A percentile compares a stretch with the other conserved stretches of the same genome.
Evolutionary conservation across 2,113 vertebrate species (phyloP).

Genomic region (Pao palembangensis): DNA sequence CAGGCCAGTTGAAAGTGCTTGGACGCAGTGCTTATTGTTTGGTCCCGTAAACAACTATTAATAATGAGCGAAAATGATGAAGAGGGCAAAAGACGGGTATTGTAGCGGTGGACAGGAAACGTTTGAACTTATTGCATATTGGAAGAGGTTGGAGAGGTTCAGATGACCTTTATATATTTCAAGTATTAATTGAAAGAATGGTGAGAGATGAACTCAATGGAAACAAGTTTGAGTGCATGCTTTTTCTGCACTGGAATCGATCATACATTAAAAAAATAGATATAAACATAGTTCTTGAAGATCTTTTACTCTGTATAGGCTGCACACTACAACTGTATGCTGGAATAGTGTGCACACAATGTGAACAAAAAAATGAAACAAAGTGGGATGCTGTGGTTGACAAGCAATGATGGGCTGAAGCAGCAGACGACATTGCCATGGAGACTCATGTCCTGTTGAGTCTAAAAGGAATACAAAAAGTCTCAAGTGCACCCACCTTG

Average conservation of each 20-base stretch:
- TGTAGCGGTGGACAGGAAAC: neutral
- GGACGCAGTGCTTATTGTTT: conserved; percentile 31
- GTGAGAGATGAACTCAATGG: neutral
- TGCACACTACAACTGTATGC: no score
- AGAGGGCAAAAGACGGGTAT: conserved; percentile 12
- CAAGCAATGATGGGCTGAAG: conserved; percentile 1
- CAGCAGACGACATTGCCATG: conserved; percentile 7
- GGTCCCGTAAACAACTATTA: conserved; percentile 15
- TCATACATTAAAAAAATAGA: no score
- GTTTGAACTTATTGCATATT: no score
- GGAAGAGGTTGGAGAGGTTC: no score
- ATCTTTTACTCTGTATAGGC: no score
- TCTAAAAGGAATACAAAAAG: conserved; percentile 42
- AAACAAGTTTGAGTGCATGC: no score
- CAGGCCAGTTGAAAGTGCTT: conserved; percentile 14
- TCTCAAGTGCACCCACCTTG: conserved; percentile 26
- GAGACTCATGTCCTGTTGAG: conserved; percentile 54
- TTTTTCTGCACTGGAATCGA: no score
- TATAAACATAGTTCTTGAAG: no score
- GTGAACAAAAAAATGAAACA: neutral
- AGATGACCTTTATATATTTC: conserved; percentile 1
- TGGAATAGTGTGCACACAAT: neutral
- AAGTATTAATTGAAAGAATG: neutral
- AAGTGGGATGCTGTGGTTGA: neutral
- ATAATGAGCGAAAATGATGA: conserved; percentile 33